Percentiles rank a stretch among this genome's conserved stretches.
phyloP scores from a whole-genome alignment of 2,797 vertebrate genomes.

The Pogoniulus pusillus region DNA sequence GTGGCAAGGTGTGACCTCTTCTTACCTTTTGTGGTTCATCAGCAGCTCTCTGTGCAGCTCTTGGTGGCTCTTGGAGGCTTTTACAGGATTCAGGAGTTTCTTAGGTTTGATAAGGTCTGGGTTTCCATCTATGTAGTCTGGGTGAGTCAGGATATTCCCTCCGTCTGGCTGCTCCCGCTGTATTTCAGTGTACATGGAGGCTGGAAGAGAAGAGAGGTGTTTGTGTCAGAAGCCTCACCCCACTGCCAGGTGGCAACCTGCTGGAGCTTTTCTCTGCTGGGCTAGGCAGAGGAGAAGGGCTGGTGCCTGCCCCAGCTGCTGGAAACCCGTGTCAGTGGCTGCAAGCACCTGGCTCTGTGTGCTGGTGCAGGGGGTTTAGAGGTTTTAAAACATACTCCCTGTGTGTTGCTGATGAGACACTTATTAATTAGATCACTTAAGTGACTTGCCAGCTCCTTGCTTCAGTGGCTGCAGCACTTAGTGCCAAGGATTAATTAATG shows the following conservation, averaged over 20 bases:
- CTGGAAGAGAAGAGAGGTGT: constrained; percentile 66
- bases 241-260: rapidly evolving
- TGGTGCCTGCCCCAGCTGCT: background rate
- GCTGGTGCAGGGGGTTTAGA: background rate
- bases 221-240: background rate
- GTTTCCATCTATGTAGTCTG: constrained; percentile 85
- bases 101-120: constrained; percentile 94
- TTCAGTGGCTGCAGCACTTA: background rate
- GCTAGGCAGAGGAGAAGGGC: background rate
- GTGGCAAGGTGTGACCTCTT: background rate
- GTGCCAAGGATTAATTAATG: constrained; percentile 33
- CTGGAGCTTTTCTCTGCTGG: background rate
- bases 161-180: constrained; percentile 78
- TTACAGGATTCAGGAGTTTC: constrained; percentile 93
- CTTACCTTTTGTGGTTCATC: constrained; percentile 90
- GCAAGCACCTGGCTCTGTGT: rapidly evolving
- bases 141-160: constrained; percentile 79
- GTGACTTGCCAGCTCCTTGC: background rate
- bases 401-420: background rate
- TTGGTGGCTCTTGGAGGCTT: constrained; percentile 92
- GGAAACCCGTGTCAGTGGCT: rapidly evolving
- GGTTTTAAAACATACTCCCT: background rate
- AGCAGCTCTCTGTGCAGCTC: constrained; percentile 94
- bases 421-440: constrained; percentile 26
- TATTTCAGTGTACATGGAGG: constrained; percentile 87